Conservation (phyloP, 2,113 vertebrate genomes). For the Percopsis transmontana region DNA sequence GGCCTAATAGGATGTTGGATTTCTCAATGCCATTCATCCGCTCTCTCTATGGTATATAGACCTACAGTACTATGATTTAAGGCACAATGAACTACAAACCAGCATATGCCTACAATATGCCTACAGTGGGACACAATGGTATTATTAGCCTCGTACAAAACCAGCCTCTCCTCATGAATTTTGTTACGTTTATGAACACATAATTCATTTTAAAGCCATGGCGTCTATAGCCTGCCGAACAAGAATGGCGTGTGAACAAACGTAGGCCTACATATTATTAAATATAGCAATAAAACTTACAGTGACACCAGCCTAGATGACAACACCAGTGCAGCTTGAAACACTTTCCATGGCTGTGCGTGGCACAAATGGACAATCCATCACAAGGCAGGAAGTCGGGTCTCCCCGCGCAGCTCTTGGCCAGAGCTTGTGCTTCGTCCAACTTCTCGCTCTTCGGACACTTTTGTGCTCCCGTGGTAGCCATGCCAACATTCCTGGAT, state of each 20-base stretch:
- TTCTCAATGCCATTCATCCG: not conserved
- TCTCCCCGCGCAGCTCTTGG: slow-evolving; percentile 94
- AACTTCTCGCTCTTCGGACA: slow-evolving; percentile 87
- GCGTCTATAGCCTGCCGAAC: not conserved
- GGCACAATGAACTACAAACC: not conserved
- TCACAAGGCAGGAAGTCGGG: slow-evolving; percentile 98
- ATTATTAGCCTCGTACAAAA: not conserved
- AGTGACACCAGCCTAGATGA: slow-evolving; percentile 99
- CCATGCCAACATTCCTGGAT: slow-evolving; percentile 73
- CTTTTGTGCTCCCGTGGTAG: slow-evolving; percentile 80
- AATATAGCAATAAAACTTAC: slow-evolving; percentile 80
- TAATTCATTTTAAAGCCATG: not conserved
- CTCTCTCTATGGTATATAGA: too few species aligned
- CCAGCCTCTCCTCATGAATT: not conserved
- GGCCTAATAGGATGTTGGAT: too few species aligned
- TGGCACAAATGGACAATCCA: slow-evolving; percentile 95
- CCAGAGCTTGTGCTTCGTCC: slow-evolving; percentile 95
- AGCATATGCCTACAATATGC: not conserved
- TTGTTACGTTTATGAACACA: not conserved
- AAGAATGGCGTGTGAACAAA: not conserved
- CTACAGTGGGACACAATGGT: not conserved
- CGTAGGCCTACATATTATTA: not conserved
- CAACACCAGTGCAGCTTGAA: slow-evolving; percentile 99
- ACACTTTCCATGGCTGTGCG: slow-evolving; percentile 98
- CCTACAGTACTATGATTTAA: too few species aligned